These are phyloP conservation scores for Luffia ferchaultella DNA, from an alignment of 2,888 invertebrate genomes.

Conservation along the genomic window DNA sequence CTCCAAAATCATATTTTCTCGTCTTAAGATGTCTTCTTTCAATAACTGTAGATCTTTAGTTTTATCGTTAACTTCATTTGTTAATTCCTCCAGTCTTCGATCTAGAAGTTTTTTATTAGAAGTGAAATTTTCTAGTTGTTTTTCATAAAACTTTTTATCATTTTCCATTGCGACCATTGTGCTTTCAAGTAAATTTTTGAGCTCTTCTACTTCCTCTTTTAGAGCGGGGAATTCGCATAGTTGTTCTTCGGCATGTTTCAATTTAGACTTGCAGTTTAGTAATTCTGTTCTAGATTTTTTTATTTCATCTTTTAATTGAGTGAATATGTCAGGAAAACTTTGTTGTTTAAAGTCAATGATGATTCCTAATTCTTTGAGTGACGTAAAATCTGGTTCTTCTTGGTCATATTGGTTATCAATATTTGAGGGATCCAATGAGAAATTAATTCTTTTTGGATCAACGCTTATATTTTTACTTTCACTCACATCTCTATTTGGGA, in stretches of 20 bases:
- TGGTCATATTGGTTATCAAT: slow-evolving; percentile 33
- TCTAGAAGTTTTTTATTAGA: slow-evolving; percentile 60
- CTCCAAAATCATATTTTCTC: slow-evolving; percentile 66
- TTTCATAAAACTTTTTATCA: slow-evolving; percentile 65
- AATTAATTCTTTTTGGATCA: slow-evolving; percentile 55
- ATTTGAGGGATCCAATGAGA: slow-evolving; percentile 38
- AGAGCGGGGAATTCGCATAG: slow-evolving; percentile 57
- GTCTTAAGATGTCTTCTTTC: slow-evolving; percentile 62
- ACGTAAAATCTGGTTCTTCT: slow-evolving; percentile 45
- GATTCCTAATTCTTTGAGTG: slow-evolving; percentile 61
- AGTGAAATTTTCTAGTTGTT: slow-evolving; percentile 58
- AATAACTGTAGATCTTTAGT: slow-evolving; percentile 59
- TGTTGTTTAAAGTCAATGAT: slow-evolving; percentile 49
- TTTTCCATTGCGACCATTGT: slow-evolving; percentile 58
- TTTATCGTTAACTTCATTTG: slow-evolving; percentile 59
- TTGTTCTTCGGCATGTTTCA: slow-evolving; percentile 62
- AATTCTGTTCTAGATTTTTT: slow-evolving; percentile 62
- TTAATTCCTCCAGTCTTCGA: slow-evolving; percentile 64
- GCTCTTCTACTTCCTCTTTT: slow-evolving; percentile 54
- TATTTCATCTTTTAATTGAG: slow-evolving; percentile 59
- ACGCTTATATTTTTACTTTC: slow-evolving; percentile 42
- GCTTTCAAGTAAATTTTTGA: slow-evolving; percentile 51
- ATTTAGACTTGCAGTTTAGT: slow-evolving; percentile 58
- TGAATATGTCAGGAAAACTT: slow-evolving; percentile 49
- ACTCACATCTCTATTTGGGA: slow-evolving; percentile 49